Base-by-base conservation (phyloP, 2,113 vertebrate species). In the Rhipidura dahli region DNA sequence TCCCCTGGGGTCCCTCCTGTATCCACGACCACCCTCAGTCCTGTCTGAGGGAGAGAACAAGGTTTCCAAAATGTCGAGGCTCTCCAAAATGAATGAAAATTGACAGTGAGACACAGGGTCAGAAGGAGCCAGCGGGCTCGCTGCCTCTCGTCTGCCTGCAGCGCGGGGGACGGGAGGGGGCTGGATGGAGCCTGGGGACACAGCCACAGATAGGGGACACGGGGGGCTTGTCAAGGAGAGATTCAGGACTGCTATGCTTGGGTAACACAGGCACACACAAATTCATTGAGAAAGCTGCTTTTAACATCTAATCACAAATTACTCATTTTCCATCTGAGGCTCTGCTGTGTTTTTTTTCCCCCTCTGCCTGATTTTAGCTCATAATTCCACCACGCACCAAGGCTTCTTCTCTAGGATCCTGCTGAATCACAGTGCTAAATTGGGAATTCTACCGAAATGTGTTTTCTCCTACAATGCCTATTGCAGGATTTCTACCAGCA, bases 121-220 rank as follows among this genome's bases (percentile, higher is more conserved):
- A 92, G 91, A 63, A 71, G 69, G 30, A 94, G 65, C 78, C 69
- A 59, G 73, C 0, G 0, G 93, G 65, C 47, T n/a, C 1, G 0
- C 65, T 71, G 86, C 66, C 63, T 88, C 85, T 68, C 0, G 1
- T 26, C 83, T 44, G 75, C 79, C 76, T 3, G 2, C 70, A 76
- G 45, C 2, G 0, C 1, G 1, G 66, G 75, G 35, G 75, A 83
- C 0, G 0, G 54, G 45, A 81, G 15, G 19, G 19, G 57, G 40
- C 51, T 82, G 80, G 39, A 89, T 70, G 47, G 21, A 90, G 42
- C 69, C 86, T 61, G 19, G 63, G 76, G 68, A 90, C 37, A 61
- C 3, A 1, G 53, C 49, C 44, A 68, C 78, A 72, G 76, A 73
- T 0, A 59, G 33, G 31, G 53, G 31, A 63, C n/a, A 72, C 0